These are phyloP conservation scores for Drosophila yakuba DNA, from an alignment of 1,140 invertebrate species.

Conservation along the genomic window DNA sequence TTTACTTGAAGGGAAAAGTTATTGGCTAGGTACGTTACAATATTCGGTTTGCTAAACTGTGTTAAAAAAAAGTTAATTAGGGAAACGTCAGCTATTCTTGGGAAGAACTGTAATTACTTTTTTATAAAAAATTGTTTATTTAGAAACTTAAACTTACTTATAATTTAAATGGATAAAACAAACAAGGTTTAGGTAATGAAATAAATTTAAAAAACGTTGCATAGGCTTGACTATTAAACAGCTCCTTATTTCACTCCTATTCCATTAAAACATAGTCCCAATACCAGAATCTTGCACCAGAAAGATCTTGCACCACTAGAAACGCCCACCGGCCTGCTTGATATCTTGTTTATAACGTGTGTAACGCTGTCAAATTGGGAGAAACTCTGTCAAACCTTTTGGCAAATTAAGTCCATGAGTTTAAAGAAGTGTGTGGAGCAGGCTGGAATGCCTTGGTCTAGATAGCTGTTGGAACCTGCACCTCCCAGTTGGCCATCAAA, in stretches of 20 bases:
- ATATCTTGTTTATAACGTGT: constrained; percentile 4
- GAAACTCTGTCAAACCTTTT: constrained; percentile 24
- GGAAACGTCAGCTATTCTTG: no score
- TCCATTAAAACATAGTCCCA: not conserved
- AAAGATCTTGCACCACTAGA: not conserved
- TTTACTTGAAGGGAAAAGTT: not conserved
- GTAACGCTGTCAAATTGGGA: constrained; percentile 11
- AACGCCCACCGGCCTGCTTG: not conserved
- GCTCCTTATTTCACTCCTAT: no score
- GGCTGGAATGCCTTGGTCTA: constrained; percentile 44
- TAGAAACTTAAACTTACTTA: no score
- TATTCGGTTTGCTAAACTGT: no score
- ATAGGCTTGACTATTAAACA: not conserved
- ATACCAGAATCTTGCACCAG: not conserved
- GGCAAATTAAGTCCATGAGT: constrained; percentile 9
- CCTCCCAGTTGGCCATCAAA: constrained; percentile 48
- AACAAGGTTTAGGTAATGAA: no score
- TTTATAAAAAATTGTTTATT: no score
- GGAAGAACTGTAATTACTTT: no score
- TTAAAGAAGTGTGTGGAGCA: constrained; percentile 16
- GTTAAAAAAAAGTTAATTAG: no score
- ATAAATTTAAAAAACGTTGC: no score
- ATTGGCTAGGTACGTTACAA: no score
- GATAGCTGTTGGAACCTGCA: constrained; percentile 32
- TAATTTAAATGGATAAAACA: no score